Conservation (phyloP, 2,888 invertebrate genomes). For the Torymus tubicola region DNA sequence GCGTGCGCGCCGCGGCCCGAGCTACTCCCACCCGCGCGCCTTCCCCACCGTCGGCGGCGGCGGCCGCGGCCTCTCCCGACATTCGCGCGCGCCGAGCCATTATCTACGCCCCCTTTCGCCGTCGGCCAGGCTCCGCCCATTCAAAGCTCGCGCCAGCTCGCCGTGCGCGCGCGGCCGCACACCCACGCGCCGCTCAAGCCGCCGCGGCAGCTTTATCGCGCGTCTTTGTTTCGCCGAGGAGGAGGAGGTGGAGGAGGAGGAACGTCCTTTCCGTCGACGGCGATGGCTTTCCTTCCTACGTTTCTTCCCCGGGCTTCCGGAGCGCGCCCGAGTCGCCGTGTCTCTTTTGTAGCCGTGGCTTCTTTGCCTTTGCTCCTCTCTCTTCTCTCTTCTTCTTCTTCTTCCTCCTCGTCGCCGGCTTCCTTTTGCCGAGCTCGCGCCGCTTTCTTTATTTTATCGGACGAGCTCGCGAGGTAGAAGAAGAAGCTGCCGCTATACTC, state of each 20-base stretch:
- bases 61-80: conserved; percentile 50
- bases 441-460: conserved; percentile 16
- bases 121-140: conserved; percentile 54
- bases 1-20: neutral
- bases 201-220: neutral
- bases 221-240: conserved; percentile 19
- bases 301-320: conserved; percentile 3
- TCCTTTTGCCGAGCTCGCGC: too few relatives aligned
- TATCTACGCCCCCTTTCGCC: conserved; percentile 54
- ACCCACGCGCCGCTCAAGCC: conserved; percentile 15
- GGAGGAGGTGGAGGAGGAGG: neutral
- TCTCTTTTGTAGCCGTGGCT: conserved; percentile 6
- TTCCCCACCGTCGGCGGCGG: conserved; percentile 35
- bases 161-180: neutral
- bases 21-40: conserved; percentile 44
- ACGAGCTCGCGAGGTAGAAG: neutral
- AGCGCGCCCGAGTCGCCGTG: conserved; percentile 1
- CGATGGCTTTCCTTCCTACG: conserved; percentile 8
- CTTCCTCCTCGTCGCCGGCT: too few relatives aligned
- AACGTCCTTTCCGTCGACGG: conserved; percentile 22
- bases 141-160: too few relatives aligned
- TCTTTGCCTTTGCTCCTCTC: neutral
- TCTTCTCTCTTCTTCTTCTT: too few relatives aligned
- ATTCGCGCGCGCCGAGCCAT: conserved; percentile 15
- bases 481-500: too few relatives aligned